Percentiles rank a stretch among this genome's conserved stretches.
Evolutionary conservation across 2,113 vertebrate genomes (phyloP).

Genomic region (Nothobranchius kuhntae): DNA sequence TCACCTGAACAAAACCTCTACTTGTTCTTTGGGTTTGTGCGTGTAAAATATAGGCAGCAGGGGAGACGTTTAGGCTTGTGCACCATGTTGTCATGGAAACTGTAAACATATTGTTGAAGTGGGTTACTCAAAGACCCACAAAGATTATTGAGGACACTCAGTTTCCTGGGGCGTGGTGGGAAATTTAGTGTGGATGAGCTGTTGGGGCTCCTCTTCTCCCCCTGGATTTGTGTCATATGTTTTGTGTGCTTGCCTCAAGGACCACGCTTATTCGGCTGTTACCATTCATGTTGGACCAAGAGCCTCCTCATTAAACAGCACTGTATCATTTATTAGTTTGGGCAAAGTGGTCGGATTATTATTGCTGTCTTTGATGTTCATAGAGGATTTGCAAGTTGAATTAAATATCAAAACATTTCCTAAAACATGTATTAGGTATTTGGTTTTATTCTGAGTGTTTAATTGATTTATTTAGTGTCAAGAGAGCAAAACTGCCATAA

Average conservation of each 20-base stretch:
- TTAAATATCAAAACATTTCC: no score
- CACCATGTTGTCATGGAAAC: slow-evolving; percentile 40
- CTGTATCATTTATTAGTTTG: slow-evolving; percentile 6
- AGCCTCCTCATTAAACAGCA: slow-evolving; percentile 30
- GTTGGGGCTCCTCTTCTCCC: slow-evolving; percentile 29
- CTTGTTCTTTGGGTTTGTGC: slow-evolving; percentile 2
- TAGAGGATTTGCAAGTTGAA: no score
- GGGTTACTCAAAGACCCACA: slow-evolving; percentile 50
- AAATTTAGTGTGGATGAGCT: slow-evolving; percentile 48
- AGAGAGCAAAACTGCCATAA: no score
- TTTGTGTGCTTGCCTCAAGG: slow-evolving; percentile 17
- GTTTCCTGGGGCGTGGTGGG: slow-evolving; percentile 58
- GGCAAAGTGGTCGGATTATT: background rate
- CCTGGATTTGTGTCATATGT: slow-evolving; percentile 34
- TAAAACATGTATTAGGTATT: no score
- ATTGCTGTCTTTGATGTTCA: no score
- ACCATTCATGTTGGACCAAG: slow-evolving; percentile 18
- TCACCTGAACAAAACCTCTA: background rate
- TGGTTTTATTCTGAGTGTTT: no score
- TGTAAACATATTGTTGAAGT: slow-evolving; percentile 53
- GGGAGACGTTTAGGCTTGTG: slow-evolving; percentile 16
- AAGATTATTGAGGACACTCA: slow-evolving; percentile 56
- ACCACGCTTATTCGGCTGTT: slow-evolving; percentile 30
- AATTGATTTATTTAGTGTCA: no score
- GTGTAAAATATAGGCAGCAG: slow-evolving; percentile 9